phyloP scores from a whole-genome alignment of 2,113 vertebrate genomes.

The Protobothrops flavoviridis region DNA sequence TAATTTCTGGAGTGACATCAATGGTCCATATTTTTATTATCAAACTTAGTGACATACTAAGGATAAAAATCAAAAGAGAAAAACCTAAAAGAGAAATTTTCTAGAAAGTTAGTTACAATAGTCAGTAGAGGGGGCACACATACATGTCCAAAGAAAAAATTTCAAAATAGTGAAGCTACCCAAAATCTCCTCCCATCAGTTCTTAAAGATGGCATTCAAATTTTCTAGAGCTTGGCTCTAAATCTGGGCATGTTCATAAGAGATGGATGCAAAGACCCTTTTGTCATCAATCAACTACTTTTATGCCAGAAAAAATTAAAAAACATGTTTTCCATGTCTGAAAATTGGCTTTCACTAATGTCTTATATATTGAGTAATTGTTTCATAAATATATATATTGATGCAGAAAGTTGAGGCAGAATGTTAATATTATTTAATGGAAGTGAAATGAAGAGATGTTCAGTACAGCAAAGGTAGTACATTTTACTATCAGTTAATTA shows the following conservation, averaged over 20 bases:
- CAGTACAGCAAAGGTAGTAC: not conserved
- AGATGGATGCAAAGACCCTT: not conserved
- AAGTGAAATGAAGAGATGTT: not conserved
- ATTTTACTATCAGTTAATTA: not conserved
- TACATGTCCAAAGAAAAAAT: too few relatives aligned
- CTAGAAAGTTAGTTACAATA: not conserved
- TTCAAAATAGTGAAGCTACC: not conserved
- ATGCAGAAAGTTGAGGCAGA: not conserved
- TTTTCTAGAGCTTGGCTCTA: not conserved
- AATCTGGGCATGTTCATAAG: not conserved
- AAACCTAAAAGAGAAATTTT: not conserved
- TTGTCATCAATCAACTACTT: not conserved
- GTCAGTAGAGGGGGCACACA: not conserved
- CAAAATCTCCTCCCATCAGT: not conserved
- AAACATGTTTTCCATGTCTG: not conserved
- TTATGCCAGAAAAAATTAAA: not conserved
- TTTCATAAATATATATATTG: not conserved
- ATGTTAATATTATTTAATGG: not conserved
- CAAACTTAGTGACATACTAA: not conserved
- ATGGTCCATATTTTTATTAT: not conserved
- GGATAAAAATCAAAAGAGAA: not conserved
- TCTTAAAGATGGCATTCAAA: not conserved
- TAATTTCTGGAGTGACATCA: not conserved
- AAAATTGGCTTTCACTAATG: not conserved
- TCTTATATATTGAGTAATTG: not conserved